Conservation (phyloP, 2,797 vertebrate species). For the Pogoniulus pusillus region DNA sequence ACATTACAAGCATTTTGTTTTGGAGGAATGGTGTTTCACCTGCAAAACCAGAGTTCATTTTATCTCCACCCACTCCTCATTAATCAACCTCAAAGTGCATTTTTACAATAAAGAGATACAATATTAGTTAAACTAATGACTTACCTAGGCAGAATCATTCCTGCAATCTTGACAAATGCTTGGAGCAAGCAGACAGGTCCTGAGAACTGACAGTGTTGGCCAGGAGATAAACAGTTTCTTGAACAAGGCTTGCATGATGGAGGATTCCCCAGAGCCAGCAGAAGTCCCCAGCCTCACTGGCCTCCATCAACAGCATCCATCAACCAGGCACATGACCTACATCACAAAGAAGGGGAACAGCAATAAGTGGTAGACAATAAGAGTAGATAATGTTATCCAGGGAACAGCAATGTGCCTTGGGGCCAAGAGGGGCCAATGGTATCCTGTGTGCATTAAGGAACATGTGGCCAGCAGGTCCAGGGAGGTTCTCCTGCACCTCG, state of each 20-base stretch:
- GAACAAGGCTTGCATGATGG: neutral
- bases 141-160: constrained; percentile 13
- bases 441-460: no score
- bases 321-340: accelerated
- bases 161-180: neutral
- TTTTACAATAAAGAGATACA: constrained; percentile 63
- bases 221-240: accelerated
- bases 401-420: no score
- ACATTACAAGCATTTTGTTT: constrained; percentile 36
- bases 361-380: neutral
- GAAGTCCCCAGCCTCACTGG: neutral
- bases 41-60: constrained; percentile 65
- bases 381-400: no score
- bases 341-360: accelerated
- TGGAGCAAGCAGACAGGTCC: neutral
- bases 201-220: neutral
- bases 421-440: no score
- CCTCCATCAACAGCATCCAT: neutral
- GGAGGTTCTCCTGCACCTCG: no score
- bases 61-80: constrained; percentile 61
- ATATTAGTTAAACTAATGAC: constrained; percentile 62
- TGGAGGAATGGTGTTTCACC: constrained; percentile 65
- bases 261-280: neutral
- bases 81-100: constrained; percentile 54
- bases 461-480: no score